Conservation (phyloP, 2,797 vertebrate genomes). For the Cossypha heuglini region DNA sequence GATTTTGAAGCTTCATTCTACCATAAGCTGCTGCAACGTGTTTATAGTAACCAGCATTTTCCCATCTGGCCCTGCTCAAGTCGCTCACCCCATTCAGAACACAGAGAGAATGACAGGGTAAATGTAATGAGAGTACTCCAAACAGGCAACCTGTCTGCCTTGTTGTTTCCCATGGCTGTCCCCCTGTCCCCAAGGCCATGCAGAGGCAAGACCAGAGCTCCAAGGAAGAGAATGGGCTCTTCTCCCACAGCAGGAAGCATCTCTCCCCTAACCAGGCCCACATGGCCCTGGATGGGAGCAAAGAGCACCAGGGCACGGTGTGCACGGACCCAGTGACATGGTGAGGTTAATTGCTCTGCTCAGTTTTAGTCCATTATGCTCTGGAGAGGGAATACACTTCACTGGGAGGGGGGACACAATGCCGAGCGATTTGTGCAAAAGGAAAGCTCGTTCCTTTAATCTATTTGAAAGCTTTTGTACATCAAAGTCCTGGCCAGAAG, state of each 20-base stretch:
- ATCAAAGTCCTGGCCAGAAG: neutral
- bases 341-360: neutral
- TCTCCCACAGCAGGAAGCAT: fast-evolving
- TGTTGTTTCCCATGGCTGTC: fast-evolving
- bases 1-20: neutral
- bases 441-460: neutral
- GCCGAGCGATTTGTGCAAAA: fast-evolving
- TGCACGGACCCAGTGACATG: neutral
- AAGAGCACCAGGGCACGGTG: fast-evolving
- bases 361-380: neutral
- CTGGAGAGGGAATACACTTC: neutral
- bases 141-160: neutral
- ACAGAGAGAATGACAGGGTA: neutral
- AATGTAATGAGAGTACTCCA: neutral
- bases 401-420: fast-evolving
- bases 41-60: neutral
- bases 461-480: neutral
- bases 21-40: neutral
- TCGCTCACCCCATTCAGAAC: neutral
- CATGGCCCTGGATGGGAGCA: neutral
- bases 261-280: fast-evolving
- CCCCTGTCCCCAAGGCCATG: fast-evolving
- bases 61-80: neutral
- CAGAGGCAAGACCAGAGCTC: neutral
- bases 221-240: fast-evolving